Base-by-base conservation (phyloP, 2,888 invertebrate genomes). In the Glyphotaelius pellucidus region DNA sequence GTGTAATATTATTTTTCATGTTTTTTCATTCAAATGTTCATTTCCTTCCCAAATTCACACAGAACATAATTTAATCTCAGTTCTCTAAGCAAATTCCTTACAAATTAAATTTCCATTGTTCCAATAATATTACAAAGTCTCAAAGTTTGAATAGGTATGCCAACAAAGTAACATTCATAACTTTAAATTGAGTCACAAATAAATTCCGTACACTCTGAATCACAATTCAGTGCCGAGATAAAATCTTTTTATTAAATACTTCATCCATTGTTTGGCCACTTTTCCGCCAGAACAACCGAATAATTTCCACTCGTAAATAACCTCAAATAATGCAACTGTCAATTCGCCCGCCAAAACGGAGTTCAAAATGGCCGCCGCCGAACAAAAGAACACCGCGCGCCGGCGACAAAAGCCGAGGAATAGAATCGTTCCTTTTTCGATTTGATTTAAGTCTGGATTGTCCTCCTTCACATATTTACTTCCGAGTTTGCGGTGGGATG, bases 371-470 rank as follows among this genome's bases (percentile, higher is more conserved):
- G 87, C 90, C 52, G 38, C 80, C 87, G 52, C 52, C 47, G 38
- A 80, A 47, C 86, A 87, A 91, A 91, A 91, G 80, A 80, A 80
- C 81, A 25, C 67, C 67, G 67, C 67, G 67, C 67, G 67, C 67
- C 67, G 87, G 91, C 87, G 91, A 80, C 91, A 91, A 91, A 87
- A 86, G 91, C 87, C 35, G 86, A 91, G 87, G 85, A 91, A 91
- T 87, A 80, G 80, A 91, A 80, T 80, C 87, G 91, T 87, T 91
- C 80, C 91, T 91, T 90, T 90, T 86, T 91, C 92, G 90, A 91
- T 92, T 92, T 92, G 92, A 92, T 92, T 92, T 91, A 91, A 92
- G 92, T 91, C 52, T 80, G 92, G 92, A 90, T 92, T 92, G 92
- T 87, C 47, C 90, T 87, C 89, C 89, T 90, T 91, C 92, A 92